phyloP scores from a whole-genome alignment of 2,113 vertebrate species.

The Nothoprocta pentlandii region DNA sequence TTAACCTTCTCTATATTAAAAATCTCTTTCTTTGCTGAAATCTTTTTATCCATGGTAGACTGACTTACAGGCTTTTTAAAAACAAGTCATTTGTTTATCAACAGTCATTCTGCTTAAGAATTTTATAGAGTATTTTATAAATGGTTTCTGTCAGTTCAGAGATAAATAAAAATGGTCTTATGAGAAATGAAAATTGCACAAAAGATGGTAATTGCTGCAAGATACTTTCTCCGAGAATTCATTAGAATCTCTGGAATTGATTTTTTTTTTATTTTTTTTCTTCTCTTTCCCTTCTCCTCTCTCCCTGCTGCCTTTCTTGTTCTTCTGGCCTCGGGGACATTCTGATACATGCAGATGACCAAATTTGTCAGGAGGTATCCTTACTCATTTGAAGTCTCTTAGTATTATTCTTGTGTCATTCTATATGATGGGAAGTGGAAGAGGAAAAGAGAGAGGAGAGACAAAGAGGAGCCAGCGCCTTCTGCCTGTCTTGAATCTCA shows the following conservation, averaged over 20 bases:
- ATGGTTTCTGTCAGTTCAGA: not conserved
- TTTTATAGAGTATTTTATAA: not conserved
- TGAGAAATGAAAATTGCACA: not conserved
- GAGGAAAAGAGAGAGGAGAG: not conserved
- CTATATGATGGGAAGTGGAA: not conserved
- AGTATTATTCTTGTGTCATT: not conserved
- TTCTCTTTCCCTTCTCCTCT: too few relatives aligned
- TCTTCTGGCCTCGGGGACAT: not conserved
- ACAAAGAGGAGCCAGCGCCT: not conserved
- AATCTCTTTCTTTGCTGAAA: not conserved
- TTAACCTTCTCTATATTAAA: not conserved
- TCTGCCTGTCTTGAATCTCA: not conserved
- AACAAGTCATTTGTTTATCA: not conserved
- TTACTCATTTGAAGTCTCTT: not conserved
- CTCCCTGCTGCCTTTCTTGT: not conserved
- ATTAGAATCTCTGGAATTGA: not conserved
- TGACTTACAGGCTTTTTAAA: not conserved
- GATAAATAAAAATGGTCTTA: not conserved
- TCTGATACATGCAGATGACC: not conserved
- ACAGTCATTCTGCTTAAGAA: not conserved
- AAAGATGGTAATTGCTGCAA: constrained; percentile 9
- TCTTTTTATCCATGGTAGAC: not conserved
- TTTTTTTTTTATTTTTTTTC: not conserved
- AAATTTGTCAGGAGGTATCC: not conserved
- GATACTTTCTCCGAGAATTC: not conserved